Evolutionary conservation across 2,888 invertebrate genomes (phyloP).

Genomic region (Alitta virens): DNA sequence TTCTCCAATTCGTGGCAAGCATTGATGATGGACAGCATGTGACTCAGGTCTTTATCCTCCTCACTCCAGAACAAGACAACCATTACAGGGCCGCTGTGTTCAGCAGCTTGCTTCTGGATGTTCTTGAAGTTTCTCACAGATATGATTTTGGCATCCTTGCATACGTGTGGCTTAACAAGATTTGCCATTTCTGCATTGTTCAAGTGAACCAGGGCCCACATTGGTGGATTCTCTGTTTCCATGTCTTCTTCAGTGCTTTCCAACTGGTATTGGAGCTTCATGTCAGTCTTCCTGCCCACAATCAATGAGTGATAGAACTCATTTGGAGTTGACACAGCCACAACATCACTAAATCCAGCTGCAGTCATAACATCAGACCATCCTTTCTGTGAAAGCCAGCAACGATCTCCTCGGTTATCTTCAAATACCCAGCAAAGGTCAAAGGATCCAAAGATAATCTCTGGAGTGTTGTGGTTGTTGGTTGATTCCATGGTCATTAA

Average conservation of each 20-base stretch:
- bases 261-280: background rate
- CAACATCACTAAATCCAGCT: conserved; percentile 9
- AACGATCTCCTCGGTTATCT: conserved; percentile 10
- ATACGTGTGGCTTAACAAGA: background rate
- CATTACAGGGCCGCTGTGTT: background rate
- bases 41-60: background rate
- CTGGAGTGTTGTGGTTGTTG: conserved; percentile 6
- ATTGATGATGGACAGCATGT: background rate
- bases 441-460: conserved; percentile 17
- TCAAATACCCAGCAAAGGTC: conserved; percentile 17
- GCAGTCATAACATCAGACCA: conserved; percentile 7
- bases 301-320: conserved; percentile 19
- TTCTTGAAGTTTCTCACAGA: background rate
- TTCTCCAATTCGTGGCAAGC: background rate
- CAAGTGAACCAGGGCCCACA: conserved; percentile 3
- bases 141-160: background rate
- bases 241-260: background rate
- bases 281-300: conserved; percentile 9
- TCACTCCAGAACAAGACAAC: conserved; percentile 7
- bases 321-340: conserved; percentile 11
- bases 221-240: conserved; percentile 1
- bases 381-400: conserved; percentile 16
- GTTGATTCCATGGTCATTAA: conserved; percentile 13
- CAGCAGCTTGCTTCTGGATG: background rate
- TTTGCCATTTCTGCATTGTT: background rate